Percentiles rank a stretch among this genome's conserved stretches.
These are phyloP conservation scores for Ramphastos sulfuratus DNA, from an alignment of 2,113 vertebrate genomes.

Conservation along the genomic window DNA sequence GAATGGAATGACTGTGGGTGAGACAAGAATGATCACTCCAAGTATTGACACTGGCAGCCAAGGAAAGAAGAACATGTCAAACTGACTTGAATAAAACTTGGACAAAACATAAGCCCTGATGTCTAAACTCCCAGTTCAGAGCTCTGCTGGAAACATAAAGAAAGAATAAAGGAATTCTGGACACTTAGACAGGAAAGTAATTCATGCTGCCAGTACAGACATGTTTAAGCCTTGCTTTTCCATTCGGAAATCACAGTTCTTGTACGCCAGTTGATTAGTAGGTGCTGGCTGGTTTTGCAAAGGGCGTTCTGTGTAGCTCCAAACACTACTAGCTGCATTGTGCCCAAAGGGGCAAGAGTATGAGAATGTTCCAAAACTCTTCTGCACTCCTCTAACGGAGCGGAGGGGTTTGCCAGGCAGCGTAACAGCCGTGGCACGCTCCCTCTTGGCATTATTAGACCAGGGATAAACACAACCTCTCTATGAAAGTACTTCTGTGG, in stretches of 20 bases:
- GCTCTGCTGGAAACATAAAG: slow-evolving; percentile 55
- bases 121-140: slow-evolving; percentile 15
- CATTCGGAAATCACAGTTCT: slow-evolving; percentile 23
- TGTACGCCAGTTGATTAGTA: not conserved
- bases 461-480: not conserved
- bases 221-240: slow-evolving; percentile 63
- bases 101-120: not conserved
- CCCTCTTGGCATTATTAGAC: not conserved
- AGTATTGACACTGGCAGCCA: slow-evolving; percentile 34
- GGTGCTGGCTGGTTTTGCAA: not conserved
- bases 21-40: not conserved
- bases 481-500: not conserved
- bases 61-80: slow-evolving; percentile 48
- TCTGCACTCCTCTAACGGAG: not conserved
- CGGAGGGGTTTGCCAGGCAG: not conserved
- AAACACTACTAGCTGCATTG: not conserved
- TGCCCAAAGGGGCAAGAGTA: not conserved
- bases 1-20: slow-evolving; percentile 31
- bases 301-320: not conserved
- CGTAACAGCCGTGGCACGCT: rapidly evolving
- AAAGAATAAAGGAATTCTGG: slow-evolving; percentile 48
- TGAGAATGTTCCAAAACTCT: not conserved
- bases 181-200: slow-evolving; percentile 43
- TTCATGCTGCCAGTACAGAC: slow-evolving; percentile 41
- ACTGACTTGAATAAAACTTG: slow-evolving; percentile 36